phyloP scores from a whole-genome alignment of 2,113 vertebrate species.

The Candoia aspera region DNA sequence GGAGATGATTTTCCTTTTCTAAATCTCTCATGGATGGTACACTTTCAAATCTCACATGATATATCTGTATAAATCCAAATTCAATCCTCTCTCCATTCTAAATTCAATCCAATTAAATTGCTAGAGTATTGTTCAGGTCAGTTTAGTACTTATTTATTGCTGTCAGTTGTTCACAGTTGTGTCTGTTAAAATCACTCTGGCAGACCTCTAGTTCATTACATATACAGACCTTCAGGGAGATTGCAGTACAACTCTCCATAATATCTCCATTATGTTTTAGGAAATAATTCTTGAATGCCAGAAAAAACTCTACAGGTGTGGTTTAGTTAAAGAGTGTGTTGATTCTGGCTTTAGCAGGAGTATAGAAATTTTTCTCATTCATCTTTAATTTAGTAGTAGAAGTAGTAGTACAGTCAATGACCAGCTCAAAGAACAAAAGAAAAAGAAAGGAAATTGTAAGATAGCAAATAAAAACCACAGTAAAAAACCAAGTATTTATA shows the following conservation, averaged over 20 bases:
- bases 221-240: neutral
- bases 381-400: neutral
- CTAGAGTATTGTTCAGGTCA: neutral
- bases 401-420: neutral
- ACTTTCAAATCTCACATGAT: neutral
- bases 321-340: neutral
- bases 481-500: neutral
- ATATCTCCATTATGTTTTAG: neutral
- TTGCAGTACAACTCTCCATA: neutral
- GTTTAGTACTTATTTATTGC: neutral
- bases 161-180: neutral
- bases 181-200: neutral
- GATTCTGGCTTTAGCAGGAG: neutral
- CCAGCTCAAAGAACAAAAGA: neutral
- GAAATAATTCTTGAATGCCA: neutral
- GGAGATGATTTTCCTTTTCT: neutral
- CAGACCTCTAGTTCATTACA: neutral
- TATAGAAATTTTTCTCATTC: slow-evolving; percentile 25
- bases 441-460: neutral
- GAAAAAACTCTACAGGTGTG: no score
- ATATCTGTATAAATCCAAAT: neutral
- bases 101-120: neutral
- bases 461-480: neutral
- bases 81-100: neutral
- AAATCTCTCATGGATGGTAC: neutral